Percentiles rank a stretch among this genome's conserved stretches.
Conservation (phyloP, 2,797 vertebrate genomes). For the Onychomys torridus region DNA sequence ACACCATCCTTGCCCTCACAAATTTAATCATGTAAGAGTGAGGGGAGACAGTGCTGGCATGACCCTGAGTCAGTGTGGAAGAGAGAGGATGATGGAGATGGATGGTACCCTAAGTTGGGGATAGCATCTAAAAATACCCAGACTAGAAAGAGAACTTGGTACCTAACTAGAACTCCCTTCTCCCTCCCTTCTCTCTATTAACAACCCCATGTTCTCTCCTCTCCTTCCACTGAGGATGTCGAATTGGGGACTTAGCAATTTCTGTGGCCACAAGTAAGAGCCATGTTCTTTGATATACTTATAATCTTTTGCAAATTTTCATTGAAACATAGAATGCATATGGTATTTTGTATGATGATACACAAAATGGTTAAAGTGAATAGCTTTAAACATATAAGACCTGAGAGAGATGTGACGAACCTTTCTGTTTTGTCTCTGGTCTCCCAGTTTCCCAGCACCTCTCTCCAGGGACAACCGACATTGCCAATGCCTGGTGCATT, state of each 20-base stretch:
- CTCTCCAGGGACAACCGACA: background rate
- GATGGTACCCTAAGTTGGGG: background rate
- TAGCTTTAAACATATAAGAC: background rate
- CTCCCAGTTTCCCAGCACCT: background rate
- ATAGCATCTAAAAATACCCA: background rate
- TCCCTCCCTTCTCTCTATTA: background rate
- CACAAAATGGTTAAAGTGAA: background rate
- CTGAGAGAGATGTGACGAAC: background rate
- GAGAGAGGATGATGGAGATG: background rate
- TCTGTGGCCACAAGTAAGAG: background rate
- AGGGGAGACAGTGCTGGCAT: too few relatives aligned
- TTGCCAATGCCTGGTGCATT: background rate
- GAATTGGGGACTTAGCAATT: background rate
- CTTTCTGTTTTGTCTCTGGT: accelerated
- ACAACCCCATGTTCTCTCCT: background rate
- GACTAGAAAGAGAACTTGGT: background rate
- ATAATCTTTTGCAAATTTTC: background rate
- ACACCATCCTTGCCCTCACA: background rate
- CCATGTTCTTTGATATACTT: background rate
- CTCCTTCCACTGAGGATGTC: background rate
- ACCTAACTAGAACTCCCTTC: background rate
- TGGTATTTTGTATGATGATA: background rate
- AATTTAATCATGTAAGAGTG: background rate
- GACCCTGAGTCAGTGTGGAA: background rate
- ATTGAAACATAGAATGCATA: background rate